A percentile compares a stretch with the other conserved stretches of the same genome.
These are phyloP conservation scores for Eubasilissa splendida DNA, from an alignment of 2,888 invertebrate genomes.

Conservation along the genomic window DNA sequence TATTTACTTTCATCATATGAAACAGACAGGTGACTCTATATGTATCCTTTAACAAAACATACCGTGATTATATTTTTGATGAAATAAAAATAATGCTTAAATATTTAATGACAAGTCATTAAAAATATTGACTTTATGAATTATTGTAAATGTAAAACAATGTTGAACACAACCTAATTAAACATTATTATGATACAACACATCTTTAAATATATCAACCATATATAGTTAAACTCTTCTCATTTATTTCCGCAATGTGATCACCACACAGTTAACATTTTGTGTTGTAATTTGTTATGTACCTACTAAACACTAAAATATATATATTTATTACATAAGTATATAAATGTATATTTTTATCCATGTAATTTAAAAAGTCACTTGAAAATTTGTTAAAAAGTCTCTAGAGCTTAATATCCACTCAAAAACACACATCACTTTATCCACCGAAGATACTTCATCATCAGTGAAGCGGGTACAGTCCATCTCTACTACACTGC, in stretches of 20 bases:
- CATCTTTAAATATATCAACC: conserved; percentile 53
- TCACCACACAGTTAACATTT: conserved; percentile 48
- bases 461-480: background rate
- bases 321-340: conserved; percentile 52
- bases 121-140: too few species aligned
- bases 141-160: conserved; percentile 12
- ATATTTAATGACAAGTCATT: too few species aligned
- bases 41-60: too few species aligned
- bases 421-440: conserved; percentile 50
- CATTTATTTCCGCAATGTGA: conserved; percentile 47
- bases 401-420: conserved; percentile 57
- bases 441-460: conserved; percentile 3
- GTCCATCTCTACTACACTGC: background rate
- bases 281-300: conserved; percentile 57
- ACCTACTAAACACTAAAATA: conserved; percentile 58
- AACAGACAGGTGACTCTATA: background rate
- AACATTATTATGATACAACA: conserved; percentile 46
- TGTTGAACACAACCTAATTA: conserved; percentile 44
- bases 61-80: too few species aligned
- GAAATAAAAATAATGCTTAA: too few species aligned
- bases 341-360: conserved; percentile 56
- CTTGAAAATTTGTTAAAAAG: conserved; percentile 59
- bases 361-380: conserved; percentile 58
- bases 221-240: conserved; percentile 55
- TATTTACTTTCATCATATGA: background rate